Evolutionary conservation across 2,113 vertebrate genomes (phyloP).

Genomic region (Acanthisitta chloris): DNA sequence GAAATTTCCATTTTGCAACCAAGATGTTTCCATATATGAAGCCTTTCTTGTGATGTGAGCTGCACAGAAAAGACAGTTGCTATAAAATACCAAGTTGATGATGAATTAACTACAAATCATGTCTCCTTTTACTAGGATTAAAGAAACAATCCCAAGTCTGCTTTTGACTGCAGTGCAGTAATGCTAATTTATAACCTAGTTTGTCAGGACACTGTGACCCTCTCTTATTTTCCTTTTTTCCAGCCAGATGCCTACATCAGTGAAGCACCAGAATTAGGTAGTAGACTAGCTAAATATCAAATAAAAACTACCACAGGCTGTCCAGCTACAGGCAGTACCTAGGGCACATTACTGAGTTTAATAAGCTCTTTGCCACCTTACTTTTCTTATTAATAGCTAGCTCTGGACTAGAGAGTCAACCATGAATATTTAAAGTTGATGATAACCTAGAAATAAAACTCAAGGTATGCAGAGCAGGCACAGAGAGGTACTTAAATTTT

Average conservation of each 20-base stretch:
- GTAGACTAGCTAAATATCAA: neutral
- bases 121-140: neutral
- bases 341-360: neutral
- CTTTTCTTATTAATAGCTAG: neutral
- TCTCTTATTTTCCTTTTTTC: neutral
- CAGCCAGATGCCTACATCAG: neutral
- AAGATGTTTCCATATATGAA: neutral
- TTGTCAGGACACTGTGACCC: neutral
- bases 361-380: neutral
- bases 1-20: neutral
- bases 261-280: neutral
- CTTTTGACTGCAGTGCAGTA: neutral
- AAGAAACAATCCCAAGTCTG: neutral
- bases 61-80: neutral
- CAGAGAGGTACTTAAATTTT: neutral
- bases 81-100: neutral
- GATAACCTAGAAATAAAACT: neutral
- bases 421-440: neutral
- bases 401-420: neutral
- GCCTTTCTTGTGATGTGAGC: neutral
- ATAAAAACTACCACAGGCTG: neutral
- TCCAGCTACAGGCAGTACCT: neutral
- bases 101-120: neutral
- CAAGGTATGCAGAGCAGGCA: neutral
- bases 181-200: neutral